A percentile compares a stretch with the other conserved stretches of the same genome.
These are phyloP conservation scores for Equus przewalskii DNA, from an alignment of 2,113 vertebrate genomes.

Conservation along the genomic window DNA sequence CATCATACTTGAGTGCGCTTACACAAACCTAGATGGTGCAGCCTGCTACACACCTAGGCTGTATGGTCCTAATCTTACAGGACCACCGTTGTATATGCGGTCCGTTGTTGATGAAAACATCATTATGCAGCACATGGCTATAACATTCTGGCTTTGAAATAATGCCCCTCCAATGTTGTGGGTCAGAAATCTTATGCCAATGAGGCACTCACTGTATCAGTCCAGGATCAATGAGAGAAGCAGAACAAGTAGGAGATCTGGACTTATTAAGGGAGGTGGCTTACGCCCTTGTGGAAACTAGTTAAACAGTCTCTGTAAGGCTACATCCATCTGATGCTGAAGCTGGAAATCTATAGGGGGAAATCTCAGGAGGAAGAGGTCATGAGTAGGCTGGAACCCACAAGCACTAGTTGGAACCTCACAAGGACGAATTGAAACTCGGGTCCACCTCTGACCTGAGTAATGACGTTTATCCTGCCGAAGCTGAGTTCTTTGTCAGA, in stretches of 20 bases:
- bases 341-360: background rate
- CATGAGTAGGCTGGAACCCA: background rate
- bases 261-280: background rate
- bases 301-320: background rate
- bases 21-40: no score
- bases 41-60: no score
- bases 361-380: background rate
- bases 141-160: background rate
- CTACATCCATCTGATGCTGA: background rate
- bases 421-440: background rate
- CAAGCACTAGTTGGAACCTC: background rate
- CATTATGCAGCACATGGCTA: no score
- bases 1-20: no score
- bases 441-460: background rate
- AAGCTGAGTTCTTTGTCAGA: background rate
- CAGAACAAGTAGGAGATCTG: background rate
- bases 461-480: background rate
- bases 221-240: background rate
- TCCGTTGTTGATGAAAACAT: no score
- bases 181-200: background rate
- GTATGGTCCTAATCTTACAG: no score
- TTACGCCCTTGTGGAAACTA: background rate
- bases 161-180: background rate
- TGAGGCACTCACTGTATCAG: background rate
- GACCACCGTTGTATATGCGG: no score